These are phyloP conservation scores for Sebastes matsubarae DNA, from an alignment of 2,797 vertebrate species.

Conservation along the genomic window DNA sequence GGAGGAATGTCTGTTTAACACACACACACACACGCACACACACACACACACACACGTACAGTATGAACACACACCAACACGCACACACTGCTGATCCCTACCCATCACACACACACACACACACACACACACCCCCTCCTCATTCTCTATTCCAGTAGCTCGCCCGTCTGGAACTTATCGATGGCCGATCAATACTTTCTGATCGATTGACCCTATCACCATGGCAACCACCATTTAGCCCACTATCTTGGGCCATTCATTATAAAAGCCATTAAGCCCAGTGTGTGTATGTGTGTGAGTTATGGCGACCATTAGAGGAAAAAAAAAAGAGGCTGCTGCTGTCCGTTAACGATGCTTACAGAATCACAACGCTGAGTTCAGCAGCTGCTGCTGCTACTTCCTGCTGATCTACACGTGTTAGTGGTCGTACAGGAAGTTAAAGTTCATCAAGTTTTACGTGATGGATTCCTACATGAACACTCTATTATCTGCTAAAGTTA, in stretches of 20 bases:
- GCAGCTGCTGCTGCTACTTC: constrained; percentile 21
- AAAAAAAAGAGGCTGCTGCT: constrained; percentile 56
- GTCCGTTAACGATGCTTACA: constrained; percentile 58
- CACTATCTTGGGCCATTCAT: constrained; percentile 76
- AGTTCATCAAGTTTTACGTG: background rate
- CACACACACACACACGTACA: background rate
- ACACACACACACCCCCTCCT: constrained; percentile 26
- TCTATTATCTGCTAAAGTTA: background rate
- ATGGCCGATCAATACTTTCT: constrained; percentile 73
- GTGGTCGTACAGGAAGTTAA: background rate
- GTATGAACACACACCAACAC: background rate
- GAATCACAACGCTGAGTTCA: constrained; percentile 31
- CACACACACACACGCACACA: constrained; percentile 11
- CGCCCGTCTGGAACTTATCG: constrained; percentile 73
- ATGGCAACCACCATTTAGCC: constrained; percentile 80
- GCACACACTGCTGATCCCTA: background rate
- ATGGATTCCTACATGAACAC: background rate
- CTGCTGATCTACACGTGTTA: background rate
- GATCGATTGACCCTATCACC: constrained; percentile 77
- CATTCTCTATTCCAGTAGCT: constrained; percentile 68
- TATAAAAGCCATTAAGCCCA: constrained; percentile 75
- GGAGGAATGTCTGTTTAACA: constrained; percentile 29
- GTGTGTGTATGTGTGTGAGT: constrained; percentile 52
- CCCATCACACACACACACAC: constrained; percentile 2
- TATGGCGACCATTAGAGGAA: constrained; percentile 74